Base-by-base conservation (phyloP, 2,888 invertebrate genomes). In the Lymantria dispar region DNA sequence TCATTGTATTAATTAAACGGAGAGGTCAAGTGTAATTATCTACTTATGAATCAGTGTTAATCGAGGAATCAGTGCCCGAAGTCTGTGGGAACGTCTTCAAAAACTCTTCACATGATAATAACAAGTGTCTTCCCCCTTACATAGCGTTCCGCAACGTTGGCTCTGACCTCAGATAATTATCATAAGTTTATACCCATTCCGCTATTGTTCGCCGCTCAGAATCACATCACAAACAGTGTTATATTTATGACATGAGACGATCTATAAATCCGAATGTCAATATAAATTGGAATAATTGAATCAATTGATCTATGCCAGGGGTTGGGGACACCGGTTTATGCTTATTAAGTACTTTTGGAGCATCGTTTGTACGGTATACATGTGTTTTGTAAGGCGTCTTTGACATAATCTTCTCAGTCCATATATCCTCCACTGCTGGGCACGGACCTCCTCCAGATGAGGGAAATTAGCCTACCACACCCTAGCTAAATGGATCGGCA, bases 31-130 rank as follows among this genome's bases (percentile, higher is more conserved):
- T 78, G 80, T 87, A 87, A 88, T 89, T 85, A 87, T 79, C 76
- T 80, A 74, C 77, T 85, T 85, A 88, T 85, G 87, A 87, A 87
- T 87, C 85, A 82, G 80, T 83, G 84, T 78, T 83, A 83, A 87
- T 85, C 83, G 78, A 82, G 80, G 78, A 87, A 88, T 88, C 89
- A 86, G 83, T 80, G 85, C 81, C 52, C 62, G 58, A 64, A 63
- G 68, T 72, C 62, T 80, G 90, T 91, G 90, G 89, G 90, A 91
- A 89, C 87, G 83, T 86, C 87, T 88, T 88, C 78, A 80, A 85
- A 87, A 86, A 76, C 64, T 91, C 89, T 90, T 91, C 90, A 88
- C 90, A 91, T 91, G 88, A 83, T 84, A 82, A 79, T 81, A 85
- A 83, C 82, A 78, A 78, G 78, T 72, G 76, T 72, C 77, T 81